These are phyloP conservation scores for Parapsyche elsis DNA, from an alignment of 1,140 invertebrate species.

Conservation along the genomic window DNA sequence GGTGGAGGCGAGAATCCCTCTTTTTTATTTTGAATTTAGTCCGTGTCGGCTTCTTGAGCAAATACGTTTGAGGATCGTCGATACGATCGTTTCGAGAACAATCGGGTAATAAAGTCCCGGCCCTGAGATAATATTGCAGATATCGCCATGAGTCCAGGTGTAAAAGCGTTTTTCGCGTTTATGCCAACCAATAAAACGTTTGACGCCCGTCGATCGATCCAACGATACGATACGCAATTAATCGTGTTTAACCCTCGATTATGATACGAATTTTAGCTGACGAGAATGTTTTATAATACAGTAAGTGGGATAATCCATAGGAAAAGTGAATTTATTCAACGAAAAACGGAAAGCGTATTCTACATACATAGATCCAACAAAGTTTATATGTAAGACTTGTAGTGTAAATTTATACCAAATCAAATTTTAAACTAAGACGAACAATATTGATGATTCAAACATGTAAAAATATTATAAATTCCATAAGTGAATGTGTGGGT, in stretches of 20 bases:
- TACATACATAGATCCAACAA: too few relatives aligned
- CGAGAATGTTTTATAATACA: too few relatives aligned
- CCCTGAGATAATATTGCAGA: constrained; percentile 14
- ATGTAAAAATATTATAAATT: too few relatives aligned
- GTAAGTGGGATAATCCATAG: too few relatives aligned
- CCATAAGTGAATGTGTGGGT: too few relatives aligned
- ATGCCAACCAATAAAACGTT: constrained; percentile 3
- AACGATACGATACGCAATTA: background rate
- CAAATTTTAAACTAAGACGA: too few relatives aligned
- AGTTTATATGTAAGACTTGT: too few relatives aligned
- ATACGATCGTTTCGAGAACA: constrained; percentile 26
- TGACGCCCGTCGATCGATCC: background rate
- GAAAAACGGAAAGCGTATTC: too few relatives aligned
- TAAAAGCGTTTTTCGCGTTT: constrained; percentile 5
- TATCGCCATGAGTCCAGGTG: constrained; percentile 6
- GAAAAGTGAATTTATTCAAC: too few relatives aligned
- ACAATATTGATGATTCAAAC: too few relatives aligned
- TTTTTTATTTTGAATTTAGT: background rate
- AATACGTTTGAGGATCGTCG: constrained; percentile 15
- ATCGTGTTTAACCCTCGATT: background rate
- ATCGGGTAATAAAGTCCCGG: constrained; percentile 13
- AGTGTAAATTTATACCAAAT: too few relatives aligned
- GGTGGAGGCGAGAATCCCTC: too few relatives aligned
- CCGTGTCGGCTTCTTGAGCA: background rate
- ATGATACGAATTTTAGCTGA: background rate